phyloP scores from a whole-genome alignment of 2,797 vertebrate genomes.

The Pipistrellus pipistrellus region DNA sequence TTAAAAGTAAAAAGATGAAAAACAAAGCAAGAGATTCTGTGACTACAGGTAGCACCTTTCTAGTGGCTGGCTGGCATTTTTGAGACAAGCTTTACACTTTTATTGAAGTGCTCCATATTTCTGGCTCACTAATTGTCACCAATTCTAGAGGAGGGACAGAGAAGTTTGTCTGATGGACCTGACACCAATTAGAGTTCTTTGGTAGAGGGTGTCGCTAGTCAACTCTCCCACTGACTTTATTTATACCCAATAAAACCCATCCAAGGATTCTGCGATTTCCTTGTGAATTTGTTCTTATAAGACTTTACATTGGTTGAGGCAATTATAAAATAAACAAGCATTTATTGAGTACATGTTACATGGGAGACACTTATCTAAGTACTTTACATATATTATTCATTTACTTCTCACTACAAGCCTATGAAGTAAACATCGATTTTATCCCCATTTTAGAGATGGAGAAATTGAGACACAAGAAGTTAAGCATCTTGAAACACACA shows the following conservation, averaged over 20 bases:
- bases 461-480: neutral
- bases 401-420: neutral
- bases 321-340: neutral
- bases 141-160: neutral
- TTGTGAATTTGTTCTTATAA: neutral
- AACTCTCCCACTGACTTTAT: neutral
- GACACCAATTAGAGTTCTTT: neutral
- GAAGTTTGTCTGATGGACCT: neutral
- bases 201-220: neutral
- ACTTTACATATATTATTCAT: neutral
- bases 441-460: neutral
- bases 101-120: slow-evolving; percentile 25
- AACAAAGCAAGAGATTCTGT: slow-evolving; percentile 35
- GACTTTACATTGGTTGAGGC: neutral
- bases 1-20: slow-evolving; percentile 55
- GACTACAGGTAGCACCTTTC: neutral
- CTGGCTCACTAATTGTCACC: slow-evolving; percentile 4
- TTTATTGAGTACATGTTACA: neutral
- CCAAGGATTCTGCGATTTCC: neutral
- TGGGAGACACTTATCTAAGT: neutral
- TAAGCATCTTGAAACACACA: neutral
- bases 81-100: neutral
- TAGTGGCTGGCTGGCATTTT: neutral
- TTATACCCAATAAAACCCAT: neutral
- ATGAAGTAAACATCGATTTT: neutral